These are phyloP conservation scores for Acanthurus leucopareius DNA, from an alignment of 2,797 vertebrate genomes.

Conservation along the genomic window DNA sequence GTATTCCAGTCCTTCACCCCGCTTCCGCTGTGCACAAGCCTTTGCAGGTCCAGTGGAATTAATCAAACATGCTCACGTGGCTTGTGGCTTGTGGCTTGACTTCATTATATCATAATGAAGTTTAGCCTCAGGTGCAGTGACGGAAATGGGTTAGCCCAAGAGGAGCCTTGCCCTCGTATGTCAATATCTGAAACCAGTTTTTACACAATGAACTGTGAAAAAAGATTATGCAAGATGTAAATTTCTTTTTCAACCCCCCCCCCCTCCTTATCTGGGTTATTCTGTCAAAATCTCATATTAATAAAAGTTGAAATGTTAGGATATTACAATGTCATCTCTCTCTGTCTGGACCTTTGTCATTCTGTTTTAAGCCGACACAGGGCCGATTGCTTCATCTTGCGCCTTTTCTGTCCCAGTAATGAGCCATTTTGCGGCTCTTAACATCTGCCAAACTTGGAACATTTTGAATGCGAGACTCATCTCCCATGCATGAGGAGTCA, in stretches of 20 bases:
- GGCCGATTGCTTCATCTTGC: slow-evolving; percentile 67
- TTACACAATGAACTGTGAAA: slow-evolving; percentile 57
- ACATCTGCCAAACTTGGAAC: slow-evolving; percentile 81
- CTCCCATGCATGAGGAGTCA: slow-evolving; percentile 78
- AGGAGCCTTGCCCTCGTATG: slow-evolving; percentile 54
- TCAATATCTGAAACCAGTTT: slow-evolving; percentile 61
- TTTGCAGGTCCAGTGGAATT: slow-evolving; percentile 68
- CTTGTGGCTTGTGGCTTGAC: slow-evolving; percentile 62
- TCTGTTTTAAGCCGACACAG: slow-evolving; percentile 72
- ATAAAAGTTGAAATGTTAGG: slow-evolving; percentile 66
- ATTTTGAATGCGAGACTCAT: slow-evolving; percentile 77
- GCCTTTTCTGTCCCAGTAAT: slow-evolving; percentile 78
- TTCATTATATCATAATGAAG: slow-evolving; percentile 79
- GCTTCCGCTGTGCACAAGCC: slow-evolving; percentile 7
- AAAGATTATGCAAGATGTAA: slow-evolving; percentile 54
- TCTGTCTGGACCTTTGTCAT: slow-evolving; percentile 68
- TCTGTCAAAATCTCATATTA: slow-evolving; percentile 70
- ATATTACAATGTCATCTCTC: slow-evolving; percentile 62
- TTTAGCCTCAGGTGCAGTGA: slow-evolving; percentile 77
- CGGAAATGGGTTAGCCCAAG: slow-evolving; percentile 65
- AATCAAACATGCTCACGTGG: slow-evolving; percentile 72
- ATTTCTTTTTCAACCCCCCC: slow-evolving; percentile 28
- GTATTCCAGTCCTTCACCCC: slow-evolving; percentile 4
- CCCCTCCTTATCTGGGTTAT: slow-evolving; percentile 53
- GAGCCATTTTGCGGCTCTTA: slow-evolving; percentile 80